Evolutionary conservation across 2,888 invertebrate species (phyloP).

Genomic region (Drosophila greeni): DNA sequence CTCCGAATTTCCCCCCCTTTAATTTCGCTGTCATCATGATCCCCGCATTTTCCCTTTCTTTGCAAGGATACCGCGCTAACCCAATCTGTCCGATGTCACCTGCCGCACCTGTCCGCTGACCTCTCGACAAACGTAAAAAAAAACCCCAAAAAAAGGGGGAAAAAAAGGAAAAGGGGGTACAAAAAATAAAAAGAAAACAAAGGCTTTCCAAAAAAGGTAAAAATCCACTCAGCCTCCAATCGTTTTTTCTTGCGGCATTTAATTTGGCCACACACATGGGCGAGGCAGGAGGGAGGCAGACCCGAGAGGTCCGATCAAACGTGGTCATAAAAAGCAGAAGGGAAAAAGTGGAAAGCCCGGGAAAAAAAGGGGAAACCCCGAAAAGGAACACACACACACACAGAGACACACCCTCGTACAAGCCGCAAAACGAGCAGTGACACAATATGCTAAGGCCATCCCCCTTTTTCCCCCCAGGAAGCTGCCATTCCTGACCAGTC

Average conservation of each 20-base stretch:
- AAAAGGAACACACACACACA: conserved; percentile 18
- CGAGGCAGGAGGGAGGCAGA: conserved; percentile 1
- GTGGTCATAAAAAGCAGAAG: conserved; percentile 34
- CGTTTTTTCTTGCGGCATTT: conserved; percentile 46
- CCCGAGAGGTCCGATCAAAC: conserved; percentile 36
- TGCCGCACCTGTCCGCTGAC: conserved; percentile 38
- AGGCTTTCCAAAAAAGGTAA: conserved; percentile 26
- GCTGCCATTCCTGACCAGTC: conserved; percentile 26
- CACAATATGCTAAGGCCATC: conserved; percentile 61
- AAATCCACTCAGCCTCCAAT: conserved; percentile 36
- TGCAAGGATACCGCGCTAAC: conserved; percentile 23
- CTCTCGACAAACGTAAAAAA: conserved; percentile 5
- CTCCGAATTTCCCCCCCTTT: not conserved
- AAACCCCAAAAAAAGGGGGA: too few species aligned
- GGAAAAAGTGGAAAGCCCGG: conserved; percentile 16
- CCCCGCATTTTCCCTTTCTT: not conserved
- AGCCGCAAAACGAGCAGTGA: conserved; percentile 68
- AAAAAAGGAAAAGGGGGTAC: too few species aligned
- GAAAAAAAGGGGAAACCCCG: conserved; percentile 7
- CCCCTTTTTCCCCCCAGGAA: not conserved
- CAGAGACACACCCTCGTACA: conserved; percentile 23
- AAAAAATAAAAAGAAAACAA: conserved; percentile 5
- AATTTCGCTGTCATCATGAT: conserved; percentile 22
- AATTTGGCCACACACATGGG: conserved; percentile 45
- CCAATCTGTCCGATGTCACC: conserved; percentile 44